phyloP scores from a whole-genome alignment of 2,113 vertebrate genomes.

The Pavo muticus region DNA sequence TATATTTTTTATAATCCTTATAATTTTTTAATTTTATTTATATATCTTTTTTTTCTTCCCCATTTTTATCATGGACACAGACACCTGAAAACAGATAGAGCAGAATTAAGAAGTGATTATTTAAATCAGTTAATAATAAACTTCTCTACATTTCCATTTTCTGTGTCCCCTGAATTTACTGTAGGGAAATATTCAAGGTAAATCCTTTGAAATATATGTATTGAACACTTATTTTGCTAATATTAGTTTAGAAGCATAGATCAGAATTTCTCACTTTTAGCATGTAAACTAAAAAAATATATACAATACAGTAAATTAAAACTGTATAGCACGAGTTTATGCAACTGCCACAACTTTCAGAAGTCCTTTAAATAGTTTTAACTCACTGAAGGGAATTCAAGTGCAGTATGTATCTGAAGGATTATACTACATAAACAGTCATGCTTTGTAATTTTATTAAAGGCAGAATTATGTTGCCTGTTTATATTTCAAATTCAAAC shows the following conservation, averaged over 20 bases:
- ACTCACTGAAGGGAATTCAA: neutral
- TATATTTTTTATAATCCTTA: neutral
- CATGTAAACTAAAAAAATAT: neutral
- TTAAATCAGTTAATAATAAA: neutral
- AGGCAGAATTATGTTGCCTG: neutral
- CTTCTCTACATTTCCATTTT: neutral
- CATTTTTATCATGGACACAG: neutral
- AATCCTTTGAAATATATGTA: neutral
- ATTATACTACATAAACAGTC: neutral
- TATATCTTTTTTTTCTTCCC: neutral
- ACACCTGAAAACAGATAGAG: neutral
- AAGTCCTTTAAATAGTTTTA: neutral
- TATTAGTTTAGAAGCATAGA: neutral
- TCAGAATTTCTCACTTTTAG: neutral
- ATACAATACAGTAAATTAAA: neutral
- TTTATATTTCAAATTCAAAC: neutral
- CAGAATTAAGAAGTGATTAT: neutral
- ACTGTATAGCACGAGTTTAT: neutral
- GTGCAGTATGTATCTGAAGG: neutral
- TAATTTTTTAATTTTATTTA: neutral
- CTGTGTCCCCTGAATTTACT: neutral
- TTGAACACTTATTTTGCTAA: neutral
- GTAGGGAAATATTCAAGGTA: too few relatives aligned
- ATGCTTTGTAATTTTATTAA: conserved; percentile 2
- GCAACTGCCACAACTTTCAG: neutral